A percentile compares a stretch with the other conserved stretches of the same genome.
Conservation (phyloP, 2,797 vertebrate species). For the Paratrypauchen microcephalus region DNA sequence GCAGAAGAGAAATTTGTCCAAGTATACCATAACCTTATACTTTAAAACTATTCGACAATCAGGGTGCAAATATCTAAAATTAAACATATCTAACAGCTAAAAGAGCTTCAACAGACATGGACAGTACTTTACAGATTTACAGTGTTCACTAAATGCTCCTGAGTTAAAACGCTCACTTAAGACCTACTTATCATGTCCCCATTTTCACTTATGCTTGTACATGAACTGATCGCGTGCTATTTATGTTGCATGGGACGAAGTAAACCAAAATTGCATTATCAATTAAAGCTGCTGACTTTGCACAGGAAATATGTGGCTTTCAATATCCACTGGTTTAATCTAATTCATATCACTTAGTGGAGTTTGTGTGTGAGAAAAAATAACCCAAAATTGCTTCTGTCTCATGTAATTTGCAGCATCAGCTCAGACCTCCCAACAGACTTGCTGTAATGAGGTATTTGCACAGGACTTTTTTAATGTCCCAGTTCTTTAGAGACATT, state of each 20-base stretch:
- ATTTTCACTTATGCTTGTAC: conserved; percentile 3
- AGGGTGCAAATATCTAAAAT: too few species aligned
- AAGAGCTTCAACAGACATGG: neutral
- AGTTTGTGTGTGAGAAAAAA: conserved; percentile 63
- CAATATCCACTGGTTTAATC: conserved; percentile 55
- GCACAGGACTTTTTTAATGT: conserved; percentile 38
- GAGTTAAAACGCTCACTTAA: neutral
- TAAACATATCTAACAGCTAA: neutral
- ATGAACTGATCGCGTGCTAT: conserved; percentile 3
- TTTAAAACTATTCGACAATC: too few species aligned
- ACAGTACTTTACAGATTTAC: neutral
- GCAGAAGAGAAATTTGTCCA: too few species aligned
- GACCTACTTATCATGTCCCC: neutral
- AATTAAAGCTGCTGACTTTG: conserved; percentile 67
- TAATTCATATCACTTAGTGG: conserved; percentile 65
- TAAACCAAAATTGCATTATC: conserved; percentile 57
- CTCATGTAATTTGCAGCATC: conserved; percentile 69
- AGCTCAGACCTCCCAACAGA: conserved; percentile 49
- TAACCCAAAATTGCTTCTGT: conserved; percentile 70
- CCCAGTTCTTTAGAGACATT: conserved; percentile 50
- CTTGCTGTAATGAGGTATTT: conserved; percentile 49
- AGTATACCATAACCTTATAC: too few species aligned
- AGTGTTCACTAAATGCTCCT: neutral
- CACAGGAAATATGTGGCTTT: conserved; percentile 57
- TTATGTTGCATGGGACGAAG: conserved; percentile 5